Evolutionary conservation across 1,140 invertebrate genomes (phyloP).

Genomic region (Potamilus streckersoni): DNA sequence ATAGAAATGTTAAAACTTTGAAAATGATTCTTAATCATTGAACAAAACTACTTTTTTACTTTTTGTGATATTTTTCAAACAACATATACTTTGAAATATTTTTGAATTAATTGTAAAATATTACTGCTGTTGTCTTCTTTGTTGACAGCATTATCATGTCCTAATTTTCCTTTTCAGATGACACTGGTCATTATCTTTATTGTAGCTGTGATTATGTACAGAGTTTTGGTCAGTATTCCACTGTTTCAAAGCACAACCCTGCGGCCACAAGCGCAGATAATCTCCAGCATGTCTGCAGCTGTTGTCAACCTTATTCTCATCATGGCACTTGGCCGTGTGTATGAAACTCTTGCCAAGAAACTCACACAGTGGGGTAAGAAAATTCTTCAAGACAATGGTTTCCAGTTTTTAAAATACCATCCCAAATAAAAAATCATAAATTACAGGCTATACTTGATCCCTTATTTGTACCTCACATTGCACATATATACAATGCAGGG

Average conservation of each 20-base stretch:
- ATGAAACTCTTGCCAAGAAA: conserved; percentile 88
- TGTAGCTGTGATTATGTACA: conserved; percentile 81
- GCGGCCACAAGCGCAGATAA: conserved; percentile 74
- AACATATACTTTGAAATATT: not conserved
- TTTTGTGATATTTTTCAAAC: not conserved
- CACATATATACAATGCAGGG: no score
- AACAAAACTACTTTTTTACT: no score
- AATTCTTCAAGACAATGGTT: no score
- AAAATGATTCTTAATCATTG: no score
- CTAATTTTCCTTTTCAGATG: conserved; percentile 70
- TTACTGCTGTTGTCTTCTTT: not conserved
- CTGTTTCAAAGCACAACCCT: conserved; percentile 74
- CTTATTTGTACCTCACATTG: no score
- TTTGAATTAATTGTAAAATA: not conserved
- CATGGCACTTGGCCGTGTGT: conserved; percentile 78
- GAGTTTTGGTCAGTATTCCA: conserved; percentile 76
- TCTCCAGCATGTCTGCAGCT: conserved; percentile 78
- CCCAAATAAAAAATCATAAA: no score
- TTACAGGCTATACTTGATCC: no score
- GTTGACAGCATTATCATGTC: not conserved
- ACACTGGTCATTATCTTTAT: conserved; percentile 80
- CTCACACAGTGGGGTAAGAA: conserved; percentile 86
- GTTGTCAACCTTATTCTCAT: conserved; percentile 80
- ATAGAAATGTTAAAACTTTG: no score
- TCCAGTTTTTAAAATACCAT: no score